Evolutionary conservation across 1,140 invertebrate genomes (phyloP).

Genomic region (Drosophila dunni): DNA sequence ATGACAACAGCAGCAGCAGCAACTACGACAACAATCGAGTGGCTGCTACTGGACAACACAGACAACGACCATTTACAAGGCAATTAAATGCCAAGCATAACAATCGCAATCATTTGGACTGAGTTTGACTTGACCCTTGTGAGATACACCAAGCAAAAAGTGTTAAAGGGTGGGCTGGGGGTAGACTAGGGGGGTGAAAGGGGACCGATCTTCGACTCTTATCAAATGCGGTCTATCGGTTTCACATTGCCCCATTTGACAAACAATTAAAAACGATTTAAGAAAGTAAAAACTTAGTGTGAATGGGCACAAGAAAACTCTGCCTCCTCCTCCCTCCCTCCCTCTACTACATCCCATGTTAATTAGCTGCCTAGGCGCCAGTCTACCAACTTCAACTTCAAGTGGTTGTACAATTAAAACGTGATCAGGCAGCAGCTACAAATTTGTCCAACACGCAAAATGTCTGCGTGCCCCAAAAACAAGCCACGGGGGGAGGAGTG

Average conservation of each 20-base stretch:
- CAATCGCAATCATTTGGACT: constrained; percentile 64
- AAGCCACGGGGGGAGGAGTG: constrained; percentile 3
- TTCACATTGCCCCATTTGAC: constrained; percentile 80
- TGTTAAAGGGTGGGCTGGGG: not conserved
- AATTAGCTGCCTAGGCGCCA: constrained; percentile 79
- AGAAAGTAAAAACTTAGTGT: constrained; percentile 81
- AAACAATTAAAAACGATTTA: constrained; percentile 83
- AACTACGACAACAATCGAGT: constrained; percentile 66
- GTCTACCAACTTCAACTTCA: constrained; percentile 59
- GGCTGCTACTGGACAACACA: constrained; percentile 66
- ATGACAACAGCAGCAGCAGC: constrained; percentile 37
- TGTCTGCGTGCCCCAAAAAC: constrained; percentile 67
- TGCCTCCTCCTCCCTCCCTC: not conserved
- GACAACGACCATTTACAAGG: constrained; percentile 74
- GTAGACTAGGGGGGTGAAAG: no score
- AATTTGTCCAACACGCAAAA: constrained; percentile 83
- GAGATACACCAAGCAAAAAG: not conserved
- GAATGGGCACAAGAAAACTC: constrained; percentile 66
- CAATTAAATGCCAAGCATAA: constrained; percentile 82
- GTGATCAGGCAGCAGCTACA: constrained; percentile 81
- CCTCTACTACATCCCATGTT: constrained; percentile 58
- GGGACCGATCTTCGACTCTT: constrained; percentile 33
- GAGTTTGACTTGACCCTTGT: constrained; percentile 70
- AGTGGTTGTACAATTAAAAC: constrained; percentile 79
- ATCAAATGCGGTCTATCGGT: constrained; percentile 79